Evolutionary conservation across 2,797 vertebrate species (phyloP).

Genomic region (Coendou prehensilis): DNA sequence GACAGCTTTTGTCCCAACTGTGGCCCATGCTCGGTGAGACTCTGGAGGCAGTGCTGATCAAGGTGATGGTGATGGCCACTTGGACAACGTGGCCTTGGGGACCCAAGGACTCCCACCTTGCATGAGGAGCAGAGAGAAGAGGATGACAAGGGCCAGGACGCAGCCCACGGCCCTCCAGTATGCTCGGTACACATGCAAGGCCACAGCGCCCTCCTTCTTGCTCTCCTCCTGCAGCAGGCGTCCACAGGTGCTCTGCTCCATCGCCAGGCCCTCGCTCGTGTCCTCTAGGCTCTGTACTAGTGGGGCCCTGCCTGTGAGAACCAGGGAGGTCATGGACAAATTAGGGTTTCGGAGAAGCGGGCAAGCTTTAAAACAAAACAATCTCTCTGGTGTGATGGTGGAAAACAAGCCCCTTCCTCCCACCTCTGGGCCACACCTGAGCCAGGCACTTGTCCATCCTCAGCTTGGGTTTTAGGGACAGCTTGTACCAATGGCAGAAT

Average conservation of each 20-base stretch:
- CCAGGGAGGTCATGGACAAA: not conserved
- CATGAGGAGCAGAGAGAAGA: conserved; percentile 95
- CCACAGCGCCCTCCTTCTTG: conserved; percentile 94
- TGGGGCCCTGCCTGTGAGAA: conserved; percentile 41
- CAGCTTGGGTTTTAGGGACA: conserved; percentile 84
- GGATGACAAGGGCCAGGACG: conserved; percentile 90
- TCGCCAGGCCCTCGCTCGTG: conserved; percentile 70
- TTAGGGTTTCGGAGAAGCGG: not conserved
- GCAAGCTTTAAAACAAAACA: not conserved
- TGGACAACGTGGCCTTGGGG: not conserved
- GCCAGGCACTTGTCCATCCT: conserved; percentile 74
- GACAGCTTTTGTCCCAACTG: not conserved
- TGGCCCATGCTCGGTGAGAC: not conserved
- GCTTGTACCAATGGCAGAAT: conserved; percentile 94
- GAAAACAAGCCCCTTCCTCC: conserved; percentile 25
- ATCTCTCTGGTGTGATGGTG: not conserved
- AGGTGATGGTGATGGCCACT: not conserved
- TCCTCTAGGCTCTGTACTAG: conserved; percentile 60
- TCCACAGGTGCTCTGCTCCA: conserved; percentile 49
- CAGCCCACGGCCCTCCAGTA: conserved; percentile 95
- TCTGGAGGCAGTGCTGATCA: not conserved
- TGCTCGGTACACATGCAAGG: conserved; percentile 93
- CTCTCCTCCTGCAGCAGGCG: conserved; percentile 91
- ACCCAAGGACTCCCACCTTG: conserved; percentile 91
- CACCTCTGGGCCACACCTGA: conserved; percentile 68